Evolutionary conservation across 2,113 vertebrate species (phyloP).

Genomic region (Anhinga rufa): DNA sequence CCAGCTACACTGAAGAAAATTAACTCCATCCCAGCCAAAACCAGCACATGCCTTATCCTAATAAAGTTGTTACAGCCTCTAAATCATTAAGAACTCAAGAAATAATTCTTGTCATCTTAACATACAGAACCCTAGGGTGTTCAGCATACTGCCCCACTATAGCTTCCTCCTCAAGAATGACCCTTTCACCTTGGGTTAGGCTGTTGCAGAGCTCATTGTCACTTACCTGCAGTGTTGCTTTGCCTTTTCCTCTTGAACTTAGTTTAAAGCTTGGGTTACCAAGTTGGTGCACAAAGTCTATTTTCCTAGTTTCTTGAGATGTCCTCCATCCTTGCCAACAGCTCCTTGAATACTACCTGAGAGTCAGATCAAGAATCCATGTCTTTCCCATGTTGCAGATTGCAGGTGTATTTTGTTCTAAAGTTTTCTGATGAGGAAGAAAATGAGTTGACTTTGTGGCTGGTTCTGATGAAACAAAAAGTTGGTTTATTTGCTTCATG

Average conservation of each 20-base stretch:
- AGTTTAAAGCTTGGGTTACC: neutral
- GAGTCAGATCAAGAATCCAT: neutral
- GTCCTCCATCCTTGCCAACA: neutral
- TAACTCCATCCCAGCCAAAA: too few relatives aligned
- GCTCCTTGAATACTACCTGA: neutral
- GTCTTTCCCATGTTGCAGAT: neutral
- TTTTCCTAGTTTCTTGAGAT: neutral
- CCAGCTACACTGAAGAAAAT: too few relatives aligned
- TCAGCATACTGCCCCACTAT: neutral
- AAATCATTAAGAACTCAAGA: neutral
- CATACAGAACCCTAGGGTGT: too few relatives aligned
- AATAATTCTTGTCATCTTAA: neutral
- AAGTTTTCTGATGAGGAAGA: neutral
- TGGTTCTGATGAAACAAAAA: neutral
- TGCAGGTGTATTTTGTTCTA: accelerated
- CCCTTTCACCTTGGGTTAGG: neutral
- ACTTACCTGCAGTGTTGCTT: neutral
- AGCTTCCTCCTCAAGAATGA: neutral
- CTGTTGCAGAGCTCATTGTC: neutral
- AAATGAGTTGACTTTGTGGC: neutral
- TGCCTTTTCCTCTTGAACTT: neutral
- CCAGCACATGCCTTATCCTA: neutral
- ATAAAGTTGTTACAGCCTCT: neutral
- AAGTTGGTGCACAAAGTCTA: neutral
- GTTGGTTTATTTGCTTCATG: neutral